phyloP scores from a whole-genome alignment of 2,113 vertebrate genomes.

The Psephotus haematonotus region DNA sequence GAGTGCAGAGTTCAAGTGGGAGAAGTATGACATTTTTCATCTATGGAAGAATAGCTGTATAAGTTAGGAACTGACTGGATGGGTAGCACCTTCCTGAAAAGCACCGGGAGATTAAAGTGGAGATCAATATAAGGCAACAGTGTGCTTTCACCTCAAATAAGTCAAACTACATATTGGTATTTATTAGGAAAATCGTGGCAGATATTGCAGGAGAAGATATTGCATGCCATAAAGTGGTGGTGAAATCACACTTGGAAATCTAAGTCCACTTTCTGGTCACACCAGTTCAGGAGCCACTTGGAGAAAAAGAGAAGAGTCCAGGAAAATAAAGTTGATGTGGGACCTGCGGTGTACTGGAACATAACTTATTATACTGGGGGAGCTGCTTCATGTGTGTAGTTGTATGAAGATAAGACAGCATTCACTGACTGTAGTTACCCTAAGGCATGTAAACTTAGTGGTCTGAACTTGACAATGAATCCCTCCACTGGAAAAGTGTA shows the following conservation, averaged over 20 bases:
- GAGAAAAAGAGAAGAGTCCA: background rate
- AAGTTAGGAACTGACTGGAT: background rate
- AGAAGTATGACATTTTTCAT: background rate
- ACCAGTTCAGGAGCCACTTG: background rate
- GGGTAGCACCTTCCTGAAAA: background rate
- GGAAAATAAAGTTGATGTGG: background rate
- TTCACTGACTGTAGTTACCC: background rate
- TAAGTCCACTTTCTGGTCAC: background rate
- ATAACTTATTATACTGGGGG: background rate
- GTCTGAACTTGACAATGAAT: background rate
- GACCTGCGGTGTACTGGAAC: background rate
- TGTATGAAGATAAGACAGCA: background rate
- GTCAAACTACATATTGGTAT: background rate
- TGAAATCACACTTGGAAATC: background rate
- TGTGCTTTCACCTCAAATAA: background rate
- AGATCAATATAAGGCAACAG: background rate
- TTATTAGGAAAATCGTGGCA: background rate
- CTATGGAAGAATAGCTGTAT: background rate
- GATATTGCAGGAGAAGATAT: background rate
- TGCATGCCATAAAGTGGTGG: accelerated
- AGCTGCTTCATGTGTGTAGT: background rate
- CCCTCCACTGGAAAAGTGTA: background rate
- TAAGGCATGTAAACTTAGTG: accelerated
- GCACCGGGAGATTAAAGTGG: background rate
- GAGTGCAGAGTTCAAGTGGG: background rate